These are phyloP conservation scores for Caenorhabditis latens DNA, from an alignment of 1,140 invertebrate genomes.

Conservation along the genomic window DNA sequence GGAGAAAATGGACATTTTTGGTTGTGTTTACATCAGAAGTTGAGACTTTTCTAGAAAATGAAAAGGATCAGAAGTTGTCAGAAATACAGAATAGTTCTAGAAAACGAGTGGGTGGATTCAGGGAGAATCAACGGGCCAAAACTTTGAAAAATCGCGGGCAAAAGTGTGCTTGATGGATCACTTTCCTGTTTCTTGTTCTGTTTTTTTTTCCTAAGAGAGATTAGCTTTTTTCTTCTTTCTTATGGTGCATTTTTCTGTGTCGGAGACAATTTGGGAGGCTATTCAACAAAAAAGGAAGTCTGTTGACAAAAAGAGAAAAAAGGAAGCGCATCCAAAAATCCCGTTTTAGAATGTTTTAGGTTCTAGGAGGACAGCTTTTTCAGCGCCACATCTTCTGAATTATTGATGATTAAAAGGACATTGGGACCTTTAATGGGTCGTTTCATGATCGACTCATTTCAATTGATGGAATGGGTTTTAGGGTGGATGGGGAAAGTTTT, in stretches of 20 bases:
- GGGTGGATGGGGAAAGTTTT: not conserved
- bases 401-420: conserved; percentile 33
- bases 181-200: conserved; percentile 33
- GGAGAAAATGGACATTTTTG: not conserved
- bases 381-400: conserved; percentile 16
- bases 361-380: not conserved
- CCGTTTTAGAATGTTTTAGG: conserved; percentile 45
- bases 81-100: not conserved
- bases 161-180: conserved; percentile 27
- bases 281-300: conserved; percentile 46
- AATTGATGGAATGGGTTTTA: not conserved
- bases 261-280: conserved; percentile 24
- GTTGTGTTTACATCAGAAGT: not conserved
- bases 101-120: not conserved
- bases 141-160: conserved; percentile 41
- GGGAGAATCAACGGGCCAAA: not conserved
- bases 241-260: conserved; percentile 16
- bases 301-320: conserved; percentile 30
- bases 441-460: conserved; percentile 23
- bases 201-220: conserved; percentile 11
- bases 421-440: conserved; percentile 6
- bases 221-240: conserved; percentile 13
- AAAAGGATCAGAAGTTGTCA: not conserved
- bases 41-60: not conserved
- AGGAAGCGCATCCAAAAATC: conserved; percentile 36